Base-by-base conservation (phyloP, 2,888 invertebrate genomes). In the Ochlodes sylvanus region DNA sequence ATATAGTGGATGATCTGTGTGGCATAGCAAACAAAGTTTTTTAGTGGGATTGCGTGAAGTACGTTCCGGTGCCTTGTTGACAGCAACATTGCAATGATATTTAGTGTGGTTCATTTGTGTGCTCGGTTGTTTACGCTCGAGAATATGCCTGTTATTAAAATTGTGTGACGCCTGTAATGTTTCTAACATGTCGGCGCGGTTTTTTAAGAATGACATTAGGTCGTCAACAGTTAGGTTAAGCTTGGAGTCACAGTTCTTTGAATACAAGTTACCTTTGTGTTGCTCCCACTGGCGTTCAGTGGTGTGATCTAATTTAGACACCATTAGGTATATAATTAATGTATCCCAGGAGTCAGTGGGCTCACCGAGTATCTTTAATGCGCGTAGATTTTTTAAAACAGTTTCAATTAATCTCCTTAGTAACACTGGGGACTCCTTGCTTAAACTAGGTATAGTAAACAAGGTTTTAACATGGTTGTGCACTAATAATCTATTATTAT, bases 51-150 rank as follows among this genome's bases (percentile, higher is more conserved):
- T 44, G 15, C 44, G n/a, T 44, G 44, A 38, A 38, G 38, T 10
- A 44, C 44, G 44, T 44, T 44, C 44, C 44, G n/a, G n/a, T 44
- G 44, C 15, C 44, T 44, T 44, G 15, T 44, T 44, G n/a, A 15
- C 1, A 7, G 44, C n/a, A 44, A 44, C 44, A 44, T 44, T 44
- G 44, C 44, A 44, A 15, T 44, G 44, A 15, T 15, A n/a, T 44
- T 44, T 44, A 44, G 10, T 38, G 38, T 34, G 34, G 34, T 34
- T 34, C 2, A 34, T 34, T 34, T 34, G 34, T 34, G 34, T 34
- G 9, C 34, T 34, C 34, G 34, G 34, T 34, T 34, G 34, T 34
- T 34, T 34, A 34, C 34, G 34, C 34, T 34, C 34, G 34, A 34
- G 34, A 34, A 34, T 34, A 34, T 34, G 34, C 34, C 34, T 34